phyloP scores from a whole-genome alignment of 1,140 invertebrate genomes.

The Habropoda laboriosa region DNA sequence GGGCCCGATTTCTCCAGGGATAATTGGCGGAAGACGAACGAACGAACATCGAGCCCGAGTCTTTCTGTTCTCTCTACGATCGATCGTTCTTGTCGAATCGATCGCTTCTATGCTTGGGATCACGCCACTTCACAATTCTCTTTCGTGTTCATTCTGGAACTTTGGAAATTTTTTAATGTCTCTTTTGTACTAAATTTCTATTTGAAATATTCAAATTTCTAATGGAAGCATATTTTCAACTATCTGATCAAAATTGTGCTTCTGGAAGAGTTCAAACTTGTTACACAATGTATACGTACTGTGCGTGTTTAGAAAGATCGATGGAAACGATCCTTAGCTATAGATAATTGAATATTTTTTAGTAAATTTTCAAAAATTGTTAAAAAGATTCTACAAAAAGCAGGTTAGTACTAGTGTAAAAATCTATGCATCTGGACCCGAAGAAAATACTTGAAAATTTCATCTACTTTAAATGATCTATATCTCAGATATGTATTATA shows the following conservation, averaged over 20 bases:
- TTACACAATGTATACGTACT: neutral
- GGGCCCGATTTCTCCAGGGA: neutral
- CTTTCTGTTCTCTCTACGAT: neutral
- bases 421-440: neutral
- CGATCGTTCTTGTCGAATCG: neutral
- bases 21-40: constrained; percentile 5
- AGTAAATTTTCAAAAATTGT: too few species aligned
- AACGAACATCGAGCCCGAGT: constrained; percentile 33
- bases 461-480: too few species aligned
- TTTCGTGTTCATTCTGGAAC: neutral
- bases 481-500: neutral
- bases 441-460: neutral
- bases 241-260: neutral
- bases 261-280: neutral
- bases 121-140: neutral
- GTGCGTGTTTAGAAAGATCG: neutral
- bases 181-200: too few species aligned
- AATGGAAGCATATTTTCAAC: neutral
- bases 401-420: too few species aligned
- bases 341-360: too few species aligned
- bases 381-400: too few species aligned
- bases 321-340: too few species aligned
- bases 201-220: neutral
- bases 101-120: neutral
- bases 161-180: too few species aligned